A percentile compares a stretch with the other conserved stretches of the same genome.
These are phyloP conservation scores for Holothuria scabra DNA, from an alignment of 53 echinoderm and acorn worm genomes.

Conservation along the genomic window DNA sequence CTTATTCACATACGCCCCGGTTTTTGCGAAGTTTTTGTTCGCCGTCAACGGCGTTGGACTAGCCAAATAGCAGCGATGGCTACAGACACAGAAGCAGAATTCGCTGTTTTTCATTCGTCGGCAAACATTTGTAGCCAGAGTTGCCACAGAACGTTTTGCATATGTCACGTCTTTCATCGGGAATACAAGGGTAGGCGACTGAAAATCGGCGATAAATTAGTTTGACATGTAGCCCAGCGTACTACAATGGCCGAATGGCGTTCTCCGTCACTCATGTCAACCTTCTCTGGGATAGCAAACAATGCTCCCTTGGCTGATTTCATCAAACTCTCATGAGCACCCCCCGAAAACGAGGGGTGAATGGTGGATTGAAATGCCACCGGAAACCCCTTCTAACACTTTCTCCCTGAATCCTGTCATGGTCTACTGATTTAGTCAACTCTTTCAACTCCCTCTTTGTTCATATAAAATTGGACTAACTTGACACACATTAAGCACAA, in stretches of 20 bases:
- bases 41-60: no score
- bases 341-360: constrained; percentile 14
- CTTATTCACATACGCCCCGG: no score
- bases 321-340: constrained; percentile 34
- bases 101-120: no score
- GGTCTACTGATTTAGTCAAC: constrained; percentile 1
- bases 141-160: no score
- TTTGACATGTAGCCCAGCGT: no score
- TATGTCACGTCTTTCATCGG: no score
- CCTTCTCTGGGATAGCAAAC: constrained; percentile 39
- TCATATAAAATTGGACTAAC: constrained; percentile 39
- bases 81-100: no score
- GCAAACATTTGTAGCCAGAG: no score
- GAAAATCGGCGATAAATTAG: no score
- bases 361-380: background rate
- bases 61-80: no score
- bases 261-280: constrained; percentile 29
- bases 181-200: no score
- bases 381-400: background rate
- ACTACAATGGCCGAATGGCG: constrained; percentile 42
- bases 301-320: constrained; percentile 34
- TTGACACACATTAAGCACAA: constrained; percentile 23
- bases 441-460: constrained; percentile 16
- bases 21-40: no score
- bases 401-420: constrained; percentile 14